A percentile compares a stretch with the other conserved stretches of the same genome.
Evolutionary conservation across 2,888 invertebrate genomes (phyloP).

Genomic region (Zhengitettix transpicula): DNA sequence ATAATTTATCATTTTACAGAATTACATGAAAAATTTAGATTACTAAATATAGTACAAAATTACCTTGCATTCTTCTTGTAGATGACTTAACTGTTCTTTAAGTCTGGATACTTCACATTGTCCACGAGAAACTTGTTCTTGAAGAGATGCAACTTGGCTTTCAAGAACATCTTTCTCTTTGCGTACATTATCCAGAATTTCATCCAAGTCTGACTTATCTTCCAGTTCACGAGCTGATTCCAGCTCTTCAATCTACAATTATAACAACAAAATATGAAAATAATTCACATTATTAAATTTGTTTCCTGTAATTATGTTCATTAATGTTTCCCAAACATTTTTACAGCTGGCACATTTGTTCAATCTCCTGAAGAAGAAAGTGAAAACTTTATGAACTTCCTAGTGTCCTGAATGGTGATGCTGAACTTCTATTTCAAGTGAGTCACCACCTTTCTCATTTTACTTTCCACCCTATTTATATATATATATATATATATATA

Average conservation of each 20-base stretch:
- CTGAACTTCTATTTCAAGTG: too few species aligned
- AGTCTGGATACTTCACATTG: constrained; percentile 50
- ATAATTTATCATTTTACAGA: too few species aligned
- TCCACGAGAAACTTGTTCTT: constrained; percentile 50
- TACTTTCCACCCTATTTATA: too few species aligned
- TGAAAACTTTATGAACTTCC: too few species aligned
- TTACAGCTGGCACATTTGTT: too few species aligned
- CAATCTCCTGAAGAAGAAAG: too few species aligned
- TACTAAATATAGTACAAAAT: background rate
- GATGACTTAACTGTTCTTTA: constrained; percentile 45
- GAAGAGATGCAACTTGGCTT: constrained; percentile 45
- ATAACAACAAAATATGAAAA: background rate
- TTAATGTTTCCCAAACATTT: background rate
- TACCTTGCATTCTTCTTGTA: constrained; percentile 55
- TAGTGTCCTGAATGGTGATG: too few species aligned
- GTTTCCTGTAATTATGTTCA: background rate
- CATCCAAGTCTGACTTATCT: constrained; percentile 54
- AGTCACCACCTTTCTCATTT: too few species aligned
- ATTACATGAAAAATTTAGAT: too few species aligned
- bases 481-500: too few species aligned
- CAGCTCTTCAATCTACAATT: constrained; percentile 41
- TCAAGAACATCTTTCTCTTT: constrained; percentile 59
- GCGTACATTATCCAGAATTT: constrained; percentile 46
- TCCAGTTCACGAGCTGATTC: constrained; percentile 49
- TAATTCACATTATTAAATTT: background rate